Conservation (phyloP, 2,888 invertebrate species). For the Pogonocherus hispidulus region DNA sequence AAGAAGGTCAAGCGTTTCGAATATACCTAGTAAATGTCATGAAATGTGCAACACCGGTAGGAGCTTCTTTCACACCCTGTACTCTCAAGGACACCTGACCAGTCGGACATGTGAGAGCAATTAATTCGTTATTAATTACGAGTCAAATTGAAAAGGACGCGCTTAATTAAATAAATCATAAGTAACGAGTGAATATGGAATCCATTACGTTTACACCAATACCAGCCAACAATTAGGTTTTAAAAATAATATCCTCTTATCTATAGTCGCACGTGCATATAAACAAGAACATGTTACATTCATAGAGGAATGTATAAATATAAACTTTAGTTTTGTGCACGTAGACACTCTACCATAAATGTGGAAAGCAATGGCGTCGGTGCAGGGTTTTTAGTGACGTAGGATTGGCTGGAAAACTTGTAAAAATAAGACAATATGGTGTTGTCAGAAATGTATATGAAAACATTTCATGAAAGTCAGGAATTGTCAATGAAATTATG, state of each 20-base stretch:
- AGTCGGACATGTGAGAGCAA: neutral
- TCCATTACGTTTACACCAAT: neutral
- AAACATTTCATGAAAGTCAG: too few species aligned
- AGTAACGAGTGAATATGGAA: neutral
- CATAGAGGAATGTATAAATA: conserved; percentile 20
- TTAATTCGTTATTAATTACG: conserved; percentile 10
- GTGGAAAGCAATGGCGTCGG: neutral
- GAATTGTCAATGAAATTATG: too few species aligned
- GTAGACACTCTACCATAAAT: conserved; percentile 14
- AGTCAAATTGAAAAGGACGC: conserved; percentile 18
- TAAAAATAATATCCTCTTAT: conserved; percentile 24
- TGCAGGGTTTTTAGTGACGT: too few species aligned
- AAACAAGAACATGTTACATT: conserved; percentile 18
- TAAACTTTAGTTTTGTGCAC: conserved; percentile 17
- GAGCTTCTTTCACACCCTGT: neutral
- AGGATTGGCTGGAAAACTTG: too few species aligned
- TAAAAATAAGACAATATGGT: too few species aligned
- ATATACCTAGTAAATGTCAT: too few species aligned
- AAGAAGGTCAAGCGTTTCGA: too few species aligned
- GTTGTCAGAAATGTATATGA: too few species aligned
- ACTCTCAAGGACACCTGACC: neutral
- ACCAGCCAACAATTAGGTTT: conserved; percentile 17
- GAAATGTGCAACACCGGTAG: too few species aligned
- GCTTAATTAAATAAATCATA: conserved; percentile 12
- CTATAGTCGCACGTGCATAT: conserved; percentile 22